Conservation (phyloP, 2,113 vertebrate genomes). For the Murina feae region DNA sequence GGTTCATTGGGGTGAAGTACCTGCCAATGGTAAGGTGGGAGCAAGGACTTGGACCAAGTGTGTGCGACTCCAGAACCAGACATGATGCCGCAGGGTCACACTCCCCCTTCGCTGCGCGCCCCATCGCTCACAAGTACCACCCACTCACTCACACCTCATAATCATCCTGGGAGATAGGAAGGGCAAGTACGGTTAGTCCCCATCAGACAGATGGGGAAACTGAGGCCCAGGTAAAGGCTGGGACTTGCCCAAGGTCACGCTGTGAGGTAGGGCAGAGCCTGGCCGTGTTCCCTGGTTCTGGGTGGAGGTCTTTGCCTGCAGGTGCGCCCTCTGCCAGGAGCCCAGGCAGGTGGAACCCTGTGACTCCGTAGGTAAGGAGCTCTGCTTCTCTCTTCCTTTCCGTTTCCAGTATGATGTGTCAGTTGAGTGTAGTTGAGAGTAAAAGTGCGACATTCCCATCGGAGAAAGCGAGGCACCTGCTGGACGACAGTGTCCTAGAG, state of each 20-base stretch:
- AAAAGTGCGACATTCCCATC: slow-evolving; percentile 93
- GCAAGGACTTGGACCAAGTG: not conserved
- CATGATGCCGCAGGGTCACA: fast-evolving
- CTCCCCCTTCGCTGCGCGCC: not conserved
- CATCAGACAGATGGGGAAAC: not conserved
- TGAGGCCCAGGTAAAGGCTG: not conserved
- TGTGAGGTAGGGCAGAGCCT: not conserved
- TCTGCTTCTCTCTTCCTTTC: slow-evolving; percentile 63
- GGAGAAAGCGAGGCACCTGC: slow-evolving; percentile 92
- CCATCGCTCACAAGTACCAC: not conserved
- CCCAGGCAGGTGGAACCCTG: not conserved
- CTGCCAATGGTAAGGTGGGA: not conserved
- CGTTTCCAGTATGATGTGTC: slow-evolving; percentile 92
- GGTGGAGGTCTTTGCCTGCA: not conserved
- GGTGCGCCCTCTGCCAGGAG: not conserved
- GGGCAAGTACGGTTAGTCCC: not conserved
- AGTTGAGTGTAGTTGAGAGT: slow-evolving; percentile 92
- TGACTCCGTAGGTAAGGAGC: slow-evolving; percentile 21
- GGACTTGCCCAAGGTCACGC: slow-evolving; percentile 40
- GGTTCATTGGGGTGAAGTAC: not conserved
- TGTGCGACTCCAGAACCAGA: not conserved
- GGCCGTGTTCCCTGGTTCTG: not conserved
- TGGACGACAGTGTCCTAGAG: slow-evolving; percentile 97
- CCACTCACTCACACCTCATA: not conserved
- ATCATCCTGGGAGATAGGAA: not conserved